Evolutionary conservation across 1,140 invertebrate species (phyloP), one percentile per base, ranked within the genome.

Genomic region (Muscidifurax raptorellus): DNA sequence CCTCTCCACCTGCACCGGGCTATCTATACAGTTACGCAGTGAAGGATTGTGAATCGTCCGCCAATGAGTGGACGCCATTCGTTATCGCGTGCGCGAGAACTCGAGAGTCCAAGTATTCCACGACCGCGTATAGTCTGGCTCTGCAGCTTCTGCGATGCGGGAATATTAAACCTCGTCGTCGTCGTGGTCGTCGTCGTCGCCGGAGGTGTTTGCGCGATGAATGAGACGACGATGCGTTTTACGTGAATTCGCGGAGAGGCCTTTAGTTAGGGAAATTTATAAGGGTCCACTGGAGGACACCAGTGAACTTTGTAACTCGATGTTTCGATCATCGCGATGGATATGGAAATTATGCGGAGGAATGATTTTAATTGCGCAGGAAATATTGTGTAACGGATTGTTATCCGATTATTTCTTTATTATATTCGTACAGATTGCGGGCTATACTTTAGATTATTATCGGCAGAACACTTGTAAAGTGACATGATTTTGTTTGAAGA

Each of bases 61-160:
- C 88, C 91, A 90, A 92, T 92, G 91, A 92, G 91, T 91, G 88
- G 89, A 88, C 90, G 90, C 89, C 91, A 92, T 92, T 92, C 88
- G 90, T 92, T 91, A 91, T 22, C n/a, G 25, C 1, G 27, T 30
- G 27, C 22, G 67, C 30, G 36, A 25, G 28, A 52, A 69, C 40
- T 80, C n/a, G 64, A 7, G 15, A 69, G 36, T 9, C 27, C 25
- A n/a, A 67, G 64, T 28, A 67, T 44, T 79, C 25, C 25, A 40
- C 32, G 77, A 30, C 52, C 52, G 52, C 52, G 44, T 0, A 13
- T 5, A 5, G 18, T n/a, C n/a, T n/a, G n/a, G n/a, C n/a, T n/a
- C 15, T 59, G 22, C 22, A 59, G 52, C 18, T 59, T 59, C 52
- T 59, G 22, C 52, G 4, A 59, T 22, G n/a, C n/a, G n/a, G 4